These are phyloP conservation scores for Dioctria rufipes DNA, from an alignment of 2,888 invertebrate genomes.

Conservation along the genomic window DNA sequence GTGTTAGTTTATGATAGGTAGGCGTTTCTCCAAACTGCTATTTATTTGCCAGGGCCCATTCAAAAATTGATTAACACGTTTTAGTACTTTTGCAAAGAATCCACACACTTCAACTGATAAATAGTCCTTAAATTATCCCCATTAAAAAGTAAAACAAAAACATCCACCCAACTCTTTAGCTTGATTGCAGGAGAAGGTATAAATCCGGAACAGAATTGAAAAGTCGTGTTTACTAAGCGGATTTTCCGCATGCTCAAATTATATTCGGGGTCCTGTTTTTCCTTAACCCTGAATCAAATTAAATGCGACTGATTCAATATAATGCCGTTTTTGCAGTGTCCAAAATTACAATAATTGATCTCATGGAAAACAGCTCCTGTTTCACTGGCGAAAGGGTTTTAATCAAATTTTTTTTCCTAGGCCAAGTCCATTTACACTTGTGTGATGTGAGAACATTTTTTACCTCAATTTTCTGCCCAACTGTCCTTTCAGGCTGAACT, in stretches of 20 bases:
- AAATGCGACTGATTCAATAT: background rate
- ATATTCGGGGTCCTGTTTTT: background rate
- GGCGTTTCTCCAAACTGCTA: no score
- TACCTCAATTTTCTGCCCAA: slow-evolving; percentile 48
- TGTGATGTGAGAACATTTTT: slow-evolving; percentile 43
- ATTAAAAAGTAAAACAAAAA: no score
- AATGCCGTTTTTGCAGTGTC: background rate
- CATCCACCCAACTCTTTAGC: no score
- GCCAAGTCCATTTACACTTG: slow-evolving; percentile 34
- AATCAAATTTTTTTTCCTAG: slow-evolving; percentile 39
- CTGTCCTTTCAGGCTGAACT: slow-evolving; percentile 43
- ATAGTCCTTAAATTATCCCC: no score
- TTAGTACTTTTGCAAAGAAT: no score
- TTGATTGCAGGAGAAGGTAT: no score
- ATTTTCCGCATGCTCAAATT: background rate
- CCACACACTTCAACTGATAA: no score
- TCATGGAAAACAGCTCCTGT: slow-evolving; percentile 6
- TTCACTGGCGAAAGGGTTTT: slow-evolving; percentile 18
- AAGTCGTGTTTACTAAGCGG: slow-evolving; percentile 34
- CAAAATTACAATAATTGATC: slow-evolving; percentile 36
- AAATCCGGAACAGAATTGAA: background rate
- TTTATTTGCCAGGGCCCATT: no score
- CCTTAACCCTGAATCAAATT: slow-evolving; percentile 1
- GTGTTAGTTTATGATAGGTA: no score
- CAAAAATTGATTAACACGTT: no score